Percentiles rank a stretch among this genome's conserved stretches.
Conservation (phyloP, 2,888 invertebrate species). For the Agelastica alni region DNA sequence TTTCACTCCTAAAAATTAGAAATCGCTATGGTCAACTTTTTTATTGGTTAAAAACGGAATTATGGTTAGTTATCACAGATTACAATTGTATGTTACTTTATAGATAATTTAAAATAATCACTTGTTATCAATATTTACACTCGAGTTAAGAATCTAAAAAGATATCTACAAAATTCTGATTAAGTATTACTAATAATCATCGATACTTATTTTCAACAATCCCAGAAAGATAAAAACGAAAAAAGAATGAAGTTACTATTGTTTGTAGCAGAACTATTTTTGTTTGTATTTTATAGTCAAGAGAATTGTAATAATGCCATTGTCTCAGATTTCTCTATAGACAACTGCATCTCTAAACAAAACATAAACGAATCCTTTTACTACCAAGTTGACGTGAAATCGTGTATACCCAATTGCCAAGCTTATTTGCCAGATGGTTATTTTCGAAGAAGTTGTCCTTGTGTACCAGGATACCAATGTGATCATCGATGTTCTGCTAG, state of each 20-base stretch:
- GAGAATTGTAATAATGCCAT: neutral
- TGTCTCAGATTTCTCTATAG: slow-evolving; percentile 33
- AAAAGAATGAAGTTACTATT: neutral
- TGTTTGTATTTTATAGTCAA: neutral
- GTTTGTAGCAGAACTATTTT: neutral
- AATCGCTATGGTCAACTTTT: too few relatives aligned
- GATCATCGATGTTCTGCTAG: neutral
- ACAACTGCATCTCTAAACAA: slow-evolving; percentile 33
- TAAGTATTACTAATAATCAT: too few relatives aligned
- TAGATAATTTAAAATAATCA: too few relatives aligned
- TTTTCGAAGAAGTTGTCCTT: slow-evolving; percentile 28
- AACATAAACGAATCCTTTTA: slow-evolving; percentile 21
- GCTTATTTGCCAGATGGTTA: slow-evolving; percentile 24
- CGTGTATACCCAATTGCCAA: slow-evolving; percentile 30
- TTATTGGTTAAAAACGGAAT: too few relatives aligned
- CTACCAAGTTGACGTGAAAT: slow-evolving; percentile 23
- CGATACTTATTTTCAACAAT: too few relatives aligned
- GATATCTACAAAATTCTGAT: too few relatives aligned
- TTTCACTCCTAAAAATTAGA: too few relatives aligned
- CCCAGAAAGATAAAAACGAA: too few relatives aligned
- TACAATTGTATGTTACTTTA: too few relatives aligned
- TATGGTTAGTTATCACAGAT: too few relatives aligned
- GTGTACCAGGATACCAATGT: slow-evolving; percentile 60
- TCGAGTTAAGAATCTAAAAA: too few relatives aligned
- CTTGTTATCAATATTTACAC: too few relatives aligned